Percentiles rank a stretch among this genome's conserved stretches.
Evolutionary conservation across 2,888 invertebrate genomes (phyloP).

Genomic region (Philopedon plagiatum): DNA sequence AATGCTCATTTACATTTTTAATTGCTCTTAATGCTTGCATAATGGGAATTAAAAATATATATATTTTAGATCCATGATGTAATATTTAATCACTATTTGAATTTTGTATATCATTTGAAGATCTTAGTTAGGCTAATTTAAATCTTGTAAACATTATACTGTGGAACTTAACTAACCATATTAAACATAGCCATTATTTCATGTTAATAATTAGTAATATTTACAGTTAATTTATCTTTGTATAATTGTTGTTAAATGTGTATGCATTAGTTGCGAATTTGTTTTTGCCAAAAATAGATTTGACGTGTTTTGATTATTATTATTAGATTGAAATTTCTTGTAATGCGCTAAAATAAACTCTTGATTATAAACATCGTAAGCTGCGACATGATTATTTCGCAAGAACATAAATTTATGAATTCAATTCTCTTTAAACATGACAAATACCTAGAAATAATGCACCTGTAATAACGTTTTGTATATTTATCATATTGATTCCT

Average conservation of each 20-base stretch:
- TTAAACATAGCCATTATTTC: neutral
- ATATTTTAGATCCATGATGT: neutral
- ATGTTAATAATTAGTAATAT: neutral
- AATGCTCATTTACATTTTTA: neutral
- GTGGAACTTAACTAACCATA: neutral
- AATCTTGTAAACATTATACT: neutral
- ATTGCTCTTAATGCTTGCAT: neutral
- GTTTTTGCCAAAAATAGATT: too few relatives aligned
- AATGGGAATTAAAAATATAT: neutral
- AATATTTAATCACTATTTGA: slow-evolving; percentile 2
- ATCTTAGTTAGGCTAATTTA: neutral
- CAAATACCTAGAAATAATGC: too few relatives aligned
- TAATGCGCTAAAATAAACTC: too few relatives aligned
- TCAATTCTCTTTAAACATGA: too few relatives aligned
- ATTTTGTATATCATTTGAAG: neutral
- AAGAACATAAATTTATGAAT: too few relatives aligned
- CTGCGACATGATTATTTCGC: too few relatives aligned
- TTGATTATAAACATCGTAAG: too few relatives aligned
- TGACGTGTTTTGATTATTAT: too few relatives aligned
- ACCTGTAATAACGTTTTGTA: too few relatives aligned
- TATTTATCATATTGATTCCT: too few relatives aligned
- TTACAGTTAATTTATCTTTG: neutral
- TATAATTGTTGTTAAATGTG: neutral
- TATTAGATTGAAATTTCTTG: too few relatives aligned
- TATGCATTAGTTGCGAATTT: too few relatives aligned